phyloP scores from a whole-genome alignment of 1,140 invertebrate species.

The Monochamus saltuarius region DNA sequence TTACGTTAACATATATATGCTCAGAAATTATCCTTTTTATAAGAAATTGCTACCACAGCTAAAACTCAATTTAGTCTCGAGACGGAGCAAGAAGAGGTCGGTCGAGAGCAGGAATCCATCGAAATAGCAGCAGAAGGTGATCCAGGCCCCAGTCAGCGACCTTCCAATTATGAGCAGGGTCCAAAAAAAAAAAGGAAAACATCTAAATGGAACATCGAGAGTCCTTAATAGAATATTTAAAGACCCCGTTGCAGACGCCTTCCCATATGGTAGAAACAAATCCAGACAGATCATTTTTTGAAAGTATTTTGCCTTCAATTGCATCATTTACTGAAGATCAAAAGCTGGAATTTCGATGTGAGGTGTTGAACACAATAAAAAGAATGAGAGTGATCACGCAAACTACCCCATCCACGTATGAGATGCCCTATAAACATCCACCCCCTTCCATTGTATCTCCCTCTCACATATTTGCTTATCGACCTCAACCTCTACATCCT shows the following conservation, averaged over 20 bases:
- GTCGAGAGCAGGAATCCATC: neutral
- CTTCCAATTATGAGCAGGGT: neutral
- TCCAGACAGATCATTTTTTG: slow-evolving; percentile 16
- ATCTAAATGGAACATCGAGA: slow-evolving; percentile 14
- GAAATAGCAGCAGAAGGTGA: slow-evolving; percentile 1
- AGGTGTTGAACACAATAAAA: neutral
- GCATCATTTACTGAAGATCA: slow-evolving; percentile 5
- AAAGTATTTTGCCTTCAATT: slow-evolving; percentile 14
- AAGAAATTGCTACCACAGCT: slow-evolving; percentile 7
- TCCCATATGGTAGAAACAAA: neutral
- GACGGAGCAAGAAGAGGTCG: slow-evolving; percentile 2
- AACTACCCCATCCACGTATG: too few species aligned
- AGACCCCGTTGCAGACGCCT: neutral
- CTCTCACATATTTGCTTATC: too few species aligned
- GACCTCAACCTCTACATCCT: too few species aligned
- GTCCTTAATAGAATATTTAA: slow-evolving; percentile 10
- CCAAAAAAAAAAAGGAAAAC: slow-evolving; percentile 7
- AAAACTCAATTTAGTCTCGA: slow-evolving; percentile 7
- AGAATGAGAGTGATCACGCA: too few species aligned
- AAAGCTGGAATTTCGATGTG: slow-evolving; percentile 9
- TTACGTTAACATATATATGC: slow-evolving; percentile 20
- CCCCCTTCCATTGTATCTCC: too few species aligned
- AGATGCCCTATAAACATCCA: too few species aligned
- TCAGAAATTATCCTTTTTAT: slow-evolving; percentile 14
- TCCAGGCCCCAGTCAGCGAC: too few species aligned